Evolutionary conservation across 2,113 vertebrate species (phyloP).

Genomic region (Furnarius figulus): DNA sequence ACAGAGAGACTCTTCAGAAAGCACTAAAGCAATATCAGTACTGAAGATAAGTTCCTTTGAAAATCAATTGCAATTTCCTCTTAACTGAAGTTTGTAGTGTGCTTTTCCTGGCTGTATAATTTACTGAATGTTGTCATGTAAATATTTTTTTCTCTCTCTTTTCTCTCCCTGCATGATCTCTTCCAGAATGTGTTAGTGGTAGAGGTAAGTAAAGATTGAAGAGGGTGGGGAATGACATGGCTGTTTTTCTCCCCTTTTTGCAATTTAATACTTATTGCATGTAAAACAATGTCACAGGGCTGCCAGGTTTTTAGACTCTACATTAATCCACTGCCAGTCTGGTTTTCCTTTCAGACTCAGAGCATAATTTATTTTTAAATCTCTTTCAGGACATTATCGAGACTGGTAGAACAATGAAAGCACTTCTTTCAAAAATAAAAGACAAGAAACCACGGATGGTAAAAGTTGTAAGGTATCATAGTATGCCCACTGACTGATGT

Average conservation of each 20-base stretch:
- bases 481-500: not conserved
- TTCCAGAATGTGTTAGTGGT: slow-evolving; percentile 86
- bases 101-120: not conserved
- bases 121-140: not conserved
- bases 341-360: not conserved
- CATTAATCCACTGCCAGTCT: not conserved
- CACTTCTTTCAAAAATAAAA: slow-evolving; percentile 76
- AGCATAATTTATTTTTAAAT: not conserved
- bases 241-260: not conserved
- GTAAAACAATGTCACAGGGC: not conserved
- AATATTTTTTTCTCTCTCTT: not conserved
- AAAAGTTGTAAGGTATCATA: slow-evolving; percentile 83
- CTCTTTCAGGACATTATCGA: slow-evolving; percentile 83
- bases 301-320: not conserved
- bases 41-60: not conserved
- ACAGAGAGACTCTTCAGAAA: not conserved
- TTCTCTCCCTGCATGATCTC: not conserved
- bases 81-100: not conserved
- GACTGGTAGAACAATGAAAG: slow-evolving; percentile 83
- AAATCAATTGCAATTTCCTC: not conserved
- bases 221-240: not conserved
- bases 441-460: slow-evolving; percentile 82
- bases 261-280: not conserved
- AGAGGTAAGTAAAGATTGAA: slow-evolving; percentile 77
- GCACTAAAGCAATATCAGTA: not conserved